phyloP scores from a whole-genome alignment of 2,888 invertebrate genomes.

The Agrotis puta region DNA sequence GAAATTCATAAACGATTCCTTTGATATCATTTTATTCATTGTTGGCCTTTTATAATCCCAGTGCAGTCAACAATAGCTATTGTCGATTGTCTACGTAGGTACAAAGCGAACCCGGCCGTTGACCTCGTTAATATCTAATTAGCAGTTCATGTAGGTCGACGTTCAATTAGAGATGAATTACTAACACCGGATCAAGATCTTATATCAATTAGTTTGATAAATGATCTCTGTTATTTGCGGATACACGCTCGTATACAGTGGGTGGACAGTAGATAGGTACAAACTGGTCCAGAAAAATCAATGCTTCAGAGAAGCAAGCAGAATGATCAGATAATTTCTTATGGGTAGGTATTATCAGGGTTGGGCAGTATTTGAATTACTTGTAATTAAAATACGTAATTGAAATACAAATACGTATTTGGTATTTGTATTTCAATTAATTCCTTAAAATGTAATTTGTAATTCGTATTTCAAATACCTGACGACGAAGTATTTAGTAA shows the following conservation, averaged over 20 bases:
- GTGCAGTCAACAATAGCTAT: constrained; percentile 44
- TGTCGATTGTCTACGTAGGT: constrained; percentile 54
- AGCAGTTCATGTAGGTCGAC: constrained; percentile 54
- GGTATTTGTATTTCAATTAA: not conserved
- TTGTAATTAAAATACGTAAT: constrained; percentile 71
- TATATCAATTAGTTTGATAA: constrained; percentile 50
- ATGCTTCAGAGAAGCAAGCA: not conserved
- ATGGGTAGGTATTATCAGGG: too few species aligned
- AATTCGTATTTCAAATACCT: too few species aligned
- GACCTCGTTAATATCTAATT: constrained; percentile 63
- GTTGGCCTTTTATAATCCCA: constrained; percentile 13
- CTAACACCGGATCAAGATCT: constrained; percentile 51
- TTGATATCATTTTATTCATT: constrained; percentile 18
- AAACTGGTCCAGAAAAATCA: not conserved
- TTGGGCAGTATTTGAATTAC: constrained; percentile 62
- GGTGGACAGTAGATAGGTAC: not conserved
- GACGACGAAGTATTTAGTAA: too few species aligned
- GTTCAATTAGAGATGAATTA: constrained; percentile 60
- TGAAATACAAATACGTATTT: constrained; percentile 67
- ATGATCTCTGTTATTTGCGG: constrained; percentile 30
- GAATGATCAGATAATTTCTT: too few species aligned
- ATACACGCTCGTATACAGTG: not conserved
- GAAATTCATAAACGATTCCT: constrained; percentile 2
- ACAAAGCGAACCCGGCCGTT: constrained; percentile 40
- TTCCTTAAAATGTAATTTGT: too few species aligned